phyloP scores from a whole-genome alignment of 2,113 vertebrate genomes.

The Protobothrops mucrosquamatus region DNA sequence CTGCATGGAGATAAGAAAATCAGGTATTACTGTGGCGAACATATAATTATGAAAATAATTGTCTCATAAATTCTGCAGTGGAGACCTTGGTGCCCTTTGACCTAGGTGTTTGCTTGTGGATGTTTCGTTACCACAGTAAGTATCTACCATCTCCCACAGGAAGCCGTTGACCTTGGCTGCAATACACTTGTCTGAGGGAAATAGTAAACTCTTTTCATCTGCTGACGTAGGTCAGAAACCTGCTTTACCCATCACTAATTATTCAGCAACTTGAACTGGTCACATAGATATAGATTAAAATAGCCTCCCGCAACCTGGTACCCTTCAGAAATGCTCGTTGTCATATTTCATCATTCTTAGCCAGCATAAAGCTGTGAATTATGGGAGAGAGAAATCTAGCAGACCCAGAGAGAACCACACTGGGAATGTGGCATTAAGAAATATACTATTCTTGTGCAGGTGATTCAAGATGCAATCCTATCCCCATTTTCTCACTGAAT shows the following conservation, averaged over 20 bases:
- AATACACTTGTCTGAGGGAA: not conserved
- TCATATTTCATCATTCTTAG: not conserved
- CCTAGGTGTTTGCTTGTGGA: not conserved
- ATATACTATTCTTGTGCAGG: not conserved
- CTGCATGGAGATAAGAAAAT: not conserved
- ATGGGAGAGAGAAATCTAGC: not conserved
- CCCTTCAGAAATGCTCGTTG: not conserved
- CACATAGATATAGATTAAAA: not conserved
- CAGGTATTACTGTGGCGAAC: not conserved
- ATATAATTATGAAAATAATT: not conserved
- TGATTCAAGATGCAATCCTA: not conserved
- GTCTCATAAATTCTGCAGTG: not conserved
- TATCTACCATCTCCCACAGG: not conserved
- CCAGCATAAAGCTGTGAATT: not conserved
- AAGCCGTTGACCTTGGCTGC: not conserved
- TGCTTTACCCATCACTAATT: constrained; percentile 18
- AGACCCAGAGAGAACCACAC: not conserved
- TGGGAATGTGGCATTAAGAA: not conserved
- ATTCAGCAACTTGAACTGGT: not conserved
- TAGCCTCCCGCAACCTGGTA: not conserved
- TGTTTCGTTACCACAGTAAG: not conserved
- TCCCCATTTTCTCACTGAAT: not conserved
- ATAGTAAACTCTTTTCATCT: not conserved
- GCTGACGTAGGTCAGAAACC: not conserved
- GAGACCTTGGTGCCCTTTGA: not conserved